A percentile compares a stretch with the other conserved stretches of the same genome.
Conservation (phyloP, 2,888 invertebrate species). For the Ornithoptera priamus region DNA sequence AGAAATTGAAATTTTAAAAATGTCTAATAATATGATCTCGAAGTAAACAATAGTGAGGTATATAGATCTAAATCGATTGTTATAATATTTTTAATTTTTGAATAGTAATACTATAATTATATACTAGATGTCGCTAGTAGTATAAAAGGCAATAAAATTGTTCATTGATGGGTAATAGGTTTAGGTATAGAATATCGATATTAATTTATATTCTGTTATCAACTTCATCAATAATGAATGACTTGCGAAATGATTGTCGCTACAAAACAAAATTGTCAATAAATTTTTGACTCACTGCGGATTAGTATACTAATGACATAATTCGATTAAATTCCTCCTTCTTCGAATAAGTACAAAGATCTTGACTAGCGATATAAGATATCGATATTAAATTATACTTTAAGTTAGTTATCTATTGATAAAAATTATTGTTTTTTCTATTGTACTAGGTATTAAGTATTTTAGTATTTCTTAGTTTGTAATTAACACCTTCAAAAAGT, state of each 20-base stretch:
- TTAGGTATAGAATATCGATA: not conserved
- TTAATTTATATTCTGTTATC: not conserved
- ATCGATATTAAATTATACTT: not conserved
- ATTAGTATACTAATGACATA: constrained; percentile 8
- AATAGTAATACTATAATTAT: not conserved
- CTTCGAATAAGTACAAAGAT: not conserved
- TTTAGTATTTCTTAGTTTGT: not conserved
- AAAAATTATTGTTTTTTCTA: not conserved
- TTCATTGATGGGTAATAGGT: not conserved
- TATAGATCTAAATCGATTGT: not conserved
- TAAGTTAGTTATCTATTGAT: not conserved
- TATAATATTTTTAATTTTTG: not conserved
- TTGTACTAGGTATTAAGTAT: not conserved
- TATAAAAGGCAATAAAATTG: constrained; percentile 1
- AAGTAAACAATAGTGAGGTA: too few relatives aligned
- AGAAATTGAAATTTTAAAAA: too few relatives aligned
- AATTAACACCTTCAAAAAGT: too few relatives aligned
- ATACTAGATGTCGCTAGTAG: constrained; percentile 43
- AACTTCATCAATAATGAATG: not conserved
- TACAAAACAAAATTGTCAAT: not conserved
- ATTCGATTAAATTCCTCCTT: constrained; percentile 12
- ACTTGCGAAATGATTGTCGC: constrained; percentile 1
- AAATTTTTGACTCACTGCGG: not conserved
- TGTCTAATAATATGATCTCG: too few relatives aligned
- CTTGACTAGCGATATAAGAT: constrained; percentile 1